Evolutionary conservation across 2,113 vertebrate genomes (phyloP), one percentile per base, ranked within the genome.

Genomic region (Sebastes schlegelii): DNA sequence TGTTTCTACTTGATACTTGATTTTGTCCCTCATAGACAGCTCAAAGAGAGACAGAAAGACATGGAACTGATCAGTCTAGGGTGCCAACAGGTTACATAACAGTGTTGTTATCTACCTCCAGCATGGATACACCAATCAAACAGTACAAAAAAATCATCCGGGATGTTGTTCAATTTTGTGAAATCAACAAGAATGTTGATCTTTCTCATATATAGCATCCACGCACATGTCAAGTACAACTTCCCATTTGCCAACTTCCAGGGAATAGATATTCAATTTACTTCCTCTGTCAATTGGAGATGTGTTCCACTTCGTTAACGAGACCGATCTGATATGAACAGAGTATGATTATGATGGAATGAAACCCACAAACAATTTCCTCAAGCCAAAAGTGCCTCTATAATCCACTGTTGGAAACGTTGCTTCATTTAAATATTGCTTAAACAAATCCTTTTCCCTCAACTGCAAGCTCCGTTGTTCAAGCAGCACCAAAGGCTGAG

Each of bases 401-500:
- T 54, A 55, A 81, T 77, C 67, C 57, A 65, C 48, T 73, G 74
- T 17, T 55, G 67, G 34, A 64, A 74, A 72, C 12, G 17, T 71
- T 68, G 67, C 21, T 75, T 83, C 52, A 26, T 54, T 72, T 49
- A 77, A 81, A 77, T 49, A 21, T 65, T 58, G 64, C 80, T 62
- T 75, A 34, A 76, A 75, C 71, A 82, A 82, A 68, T 75, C 79
- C 48, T 45, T 49, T 63, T n/a, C 23, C 45, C 58, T 82, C 8
- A 6, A 45, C 26, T 21, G 57, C 14, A 21, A 64, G 51, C 52
- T 14, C 43, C 46, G 19, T 79, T 79, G 54, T 78, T 66, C 55
- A 71, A 74, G 74, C 72, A 61, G 55, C 79, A 73, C 67, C 64
- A 73, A 57, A 80, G 14, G 63, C 82, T 64, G 54, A 71, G 61